Conservation (phyloP, 2,888 invertebrate genomes). For the Caenorhabditis doughertyi region DNA sequence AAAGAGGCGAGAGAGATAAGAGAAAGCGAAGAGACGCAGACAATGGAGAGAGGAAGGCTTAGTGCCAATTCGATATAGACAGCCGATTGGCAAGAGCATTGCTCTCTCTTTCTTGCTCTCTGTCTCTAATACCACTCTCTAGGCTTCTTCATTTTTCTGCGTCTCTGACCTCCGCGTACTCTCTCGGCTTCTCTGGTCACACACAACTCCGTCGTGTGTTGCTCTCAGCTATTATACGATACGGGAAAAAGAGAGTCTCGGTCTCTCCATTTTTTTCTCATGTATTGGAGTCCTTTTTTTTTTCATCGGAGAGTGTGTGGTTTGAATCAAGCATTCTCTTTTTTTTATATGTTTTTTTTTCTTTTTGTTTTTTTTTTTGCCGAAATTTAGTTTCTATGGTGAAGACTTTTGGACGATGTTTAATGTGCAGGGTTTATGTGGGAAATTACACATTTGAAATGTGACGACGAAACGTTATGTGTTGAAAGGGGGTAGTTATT, state of each 20-base stretch:
- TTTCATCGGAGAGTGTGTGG: no score
- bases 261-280: slow-evolving; percentile 12
- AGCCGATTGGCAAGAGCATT: slow-evolving; percentile 14
- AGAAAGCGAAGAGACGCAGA: no score
- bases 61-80: slow-evolving; percentile 59
- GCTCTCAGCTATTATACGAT: slow-evolving; percentile 41
- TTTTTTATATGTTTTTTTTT: background rate
- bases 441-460: no score
- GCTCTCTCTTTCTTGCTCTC: background rate
- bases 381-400: no score
- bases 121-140: slow-evolving; percentile 9
- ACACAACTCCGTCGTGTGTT: slow-evolving; percentile 17
- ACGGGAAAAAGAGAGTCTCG: slow-evolving; percentile 8
- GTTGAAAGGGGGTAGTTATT: no score
- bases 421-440: no score
- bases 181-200: slow-evolving; percentile 20
- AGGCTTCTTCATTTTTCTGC: background rate
- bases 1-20: no score
- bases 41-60: no score
- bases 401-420: no score
- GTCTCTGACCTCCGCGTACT: background rate
- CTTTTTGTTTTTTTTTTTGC: background rate
- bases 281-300: slow-evolving; percentile 27
- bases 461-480: no score
- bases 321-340: background rate